Conservation (phyloP, 2,888 invertebrate genomes). For the Andrena chrysosceles region DNA sequence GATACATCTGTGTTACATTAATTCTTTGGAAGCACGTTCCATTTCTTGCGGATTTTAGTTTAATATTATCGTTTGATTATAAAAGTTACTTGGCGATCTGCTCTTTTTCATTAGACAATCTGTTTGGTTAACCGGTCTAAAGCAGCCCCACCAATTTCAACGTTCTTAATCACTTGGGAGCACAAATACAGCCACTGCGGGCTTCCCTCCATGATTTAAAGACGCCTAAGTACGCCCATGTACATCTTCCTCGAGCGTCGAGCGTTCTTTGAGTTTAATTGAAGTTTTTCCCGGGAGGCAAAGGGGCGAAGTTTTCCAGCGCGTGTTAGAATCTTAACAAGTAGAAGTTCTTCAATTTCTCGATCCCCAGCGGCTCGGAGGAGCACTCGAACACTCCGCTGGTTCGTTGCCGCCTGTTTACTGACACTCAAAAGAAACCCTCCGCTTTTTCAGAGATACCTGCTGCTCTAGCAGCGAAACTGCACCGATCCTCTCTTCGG, state of each 20-base stretch:
- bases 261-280: constrained; percentile 57
- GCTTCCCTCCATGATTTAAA: not conserved
- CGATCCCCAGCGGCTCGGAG: constrained; percentile 45
- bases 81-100: too few relatives aligned
- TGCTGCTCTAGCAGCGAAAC: constrained; percentile 7
- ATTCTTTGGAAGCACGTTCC: not conserved
- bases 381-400: constrained; percentile 26
- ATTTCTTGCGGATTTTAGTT: not conserved
- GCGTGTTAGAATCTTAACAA: constrained; percentile 68
- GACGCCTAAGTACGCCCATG: constrained; percentile 4
- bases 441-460: constrained; percentile 21
- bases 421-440: constrained; percentile 34
- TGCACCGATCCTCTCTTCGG: not conserved
- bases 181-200: not conserved
- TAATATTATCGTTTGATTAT: too few relatives aligned
- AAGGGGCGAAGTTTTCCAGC: constrained; percentile 42
- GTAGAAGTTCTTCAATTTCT: constrained; percentile 62
- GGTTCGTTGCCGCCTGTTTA: constrained; percentile 50
- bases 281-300: constrained; percentile 57
- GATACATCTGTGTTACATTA: not conserved
- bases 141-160: too few relatives aligned
- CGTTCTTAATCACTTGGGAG: not conserved
- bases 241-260: constrained; percentile 13
- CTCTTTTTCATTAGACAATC: too few relatives aligned
- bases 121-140: too few relatives aligned